Conservation (phyloP, 1,140 invertebrate genomes). For the Drosophila sp. region DNA sequence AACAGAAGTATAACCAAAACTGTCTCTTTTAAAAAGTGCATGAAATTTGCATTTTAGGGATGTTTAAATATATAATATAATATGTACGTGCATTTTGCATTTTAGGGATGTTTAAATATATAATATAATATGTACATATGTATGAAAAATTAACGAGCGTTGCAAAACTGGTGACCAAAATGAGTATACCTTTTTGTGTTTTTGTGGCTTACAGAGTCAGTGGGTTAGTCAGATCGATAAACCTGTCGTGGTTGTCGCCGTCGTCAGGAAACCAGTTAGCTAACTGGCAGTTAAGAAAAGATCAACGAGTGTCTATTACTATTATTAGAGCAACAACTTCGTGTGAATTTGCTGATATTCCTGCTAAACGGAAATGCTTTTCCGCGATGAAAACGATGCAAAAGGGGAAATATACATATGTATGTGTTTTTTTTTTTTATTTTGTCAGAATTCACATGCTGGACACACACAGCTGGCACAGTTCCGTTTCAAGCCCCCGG, state of each 20-base stretch:
- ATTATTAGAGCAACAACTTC: conserved; percentile 22
- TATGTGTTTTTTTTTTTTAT: neutral
- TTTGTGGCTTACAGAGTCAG: conserved; percentile 1
- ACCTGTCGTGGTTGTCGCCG: conserved; percentile 8
- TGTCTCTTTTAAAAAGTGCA: too few species aligned
- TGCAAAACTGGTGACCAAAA: too few species aligned
- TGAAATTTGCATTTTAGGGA: too few species aligned
- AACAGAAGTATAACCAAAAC: too few species aligned
- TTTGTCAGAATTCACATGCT: neutral
- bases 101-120: too few species aligned
- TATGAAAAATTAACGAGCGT: too few species aligned
- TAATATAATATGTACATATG: too few species aligned
- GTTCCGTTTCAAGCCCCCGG: conserved; percentile 28
- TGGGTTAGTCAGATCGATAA: conserved; percentile 25
- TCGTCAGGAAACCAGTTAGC: conserved; percentile 46
- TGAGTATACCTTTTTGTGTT: too few species aligned
- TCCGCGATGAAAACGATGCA: neutral
- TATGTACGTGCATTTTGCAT: too few species aligned
- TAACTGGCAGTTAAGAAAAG: conserved; percentile 17
- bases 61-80: too few species aligned
- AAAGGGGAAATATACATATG: conserved; percentile 4
- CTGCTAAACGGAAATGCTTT: conserved; percentile 72
- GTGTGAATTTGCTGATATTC: conserved; percentile 31
- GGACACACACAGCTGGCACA: conserved; percentile 3
- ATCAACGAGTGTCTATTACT: conserved; percentile 20